Percentiles rank a stretch among this genome's conserved stretches.
These are phyloP conservation scores for Dryobotodes eremita DNA, from an alignment of 2,888 invertebrate genomes.

Conservation along the genomic window DNA sequence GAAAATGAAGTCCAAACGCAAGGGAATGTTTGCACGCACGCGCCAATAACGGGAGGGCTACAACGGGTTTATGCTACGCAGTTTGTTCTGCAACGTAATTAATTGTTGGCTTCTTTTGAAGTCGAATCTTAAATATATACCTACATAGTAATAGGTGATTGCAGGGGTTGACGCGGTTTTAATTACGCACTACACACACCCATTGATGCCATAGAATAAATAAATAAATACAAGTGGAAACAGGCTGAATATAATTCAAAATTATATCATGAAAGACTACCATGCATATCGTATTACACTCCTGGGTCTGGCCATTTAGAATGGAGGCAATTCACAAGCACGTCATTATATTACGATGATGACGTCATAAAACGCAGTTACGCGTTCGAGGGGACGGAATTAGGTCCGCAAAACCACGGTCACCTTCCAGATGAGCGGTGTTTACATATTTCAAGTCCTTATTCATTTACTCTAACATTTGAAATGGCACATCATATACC, in stretches of 20 bases:
- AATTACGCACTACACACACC: conserved; percentile 32
- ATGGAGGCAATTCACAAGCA: conserved; percentile 78
- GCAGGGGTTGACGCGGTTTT: conserved; percentile 31
- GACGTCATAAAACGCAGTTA: conserved; percentile 78
- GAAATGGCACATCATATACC: too few species aligned
- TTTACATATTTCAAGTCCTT: conserved; percentile 44
- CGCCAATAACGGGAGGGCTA: conserved; percentile 61
- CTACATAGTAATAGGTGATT: conserved; percentile 38
- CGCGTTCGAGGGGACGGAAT: conserved; percentile 75
- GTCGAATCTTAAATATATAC: conserved; percentile 53
- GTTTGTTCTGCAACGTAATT: conserved; percentile 62
- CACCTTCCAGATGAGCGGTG: conserved; percentile 45
- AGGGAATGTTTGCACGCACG: conserved; percentile 72
- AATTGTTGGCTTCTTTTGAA: conserved; percentile 64
- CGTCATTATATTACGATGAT: conserved; percentile 80
- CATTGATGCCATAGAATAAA: not conserved
- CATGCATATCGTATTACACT: conserved; percentile 42
- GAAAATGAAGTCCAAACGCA: conserved; percentile 84
- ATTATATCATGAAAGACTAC: conserved; percentile 33
- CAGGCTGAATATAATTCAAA: conserved; percentile 30
- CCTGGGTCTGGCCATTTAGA: conserved; percentile 67
- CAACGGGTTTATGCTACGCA: conserved; percentile 58
- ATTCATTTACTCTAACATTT: conserved; percentile 10
- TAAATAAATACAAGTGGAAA: conserved; percentile 12
- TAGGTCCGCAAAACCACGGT: conserved; percentile 68